Evolutionary conservation across 2,113 vertebrate species (phyloP).

Genomic region (Rhinichthys klamathensis): DNA sequence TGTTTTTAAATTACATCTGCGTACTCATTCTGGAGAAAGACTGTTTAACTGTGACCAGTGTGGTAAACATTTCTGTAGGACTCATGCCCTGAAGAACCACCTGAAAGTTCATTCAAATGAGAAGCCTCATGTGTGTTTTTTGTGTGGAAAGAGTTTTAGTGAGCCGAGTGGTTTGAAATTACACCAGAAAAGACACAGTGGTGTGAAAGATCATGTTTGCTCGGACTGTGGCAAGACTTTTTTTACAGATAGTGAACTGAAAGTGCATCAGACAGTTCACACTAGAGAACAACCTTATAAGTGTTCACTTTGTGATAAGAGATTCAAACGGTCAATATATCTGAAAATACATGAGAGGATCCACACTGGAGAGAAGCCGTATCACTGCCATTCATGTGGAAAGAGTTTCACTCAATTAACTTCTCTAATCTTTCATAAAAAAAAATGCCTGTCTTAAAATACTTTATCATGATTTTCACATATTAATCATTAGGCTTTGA

Average conservation of each 20-base stretch:
- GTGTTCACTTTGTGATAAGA: neutral
- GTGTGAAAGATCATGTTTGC: neutral
- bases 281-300: neutral
- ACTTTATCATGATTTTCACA: neutral
- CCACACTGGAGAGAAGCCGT: neutral
- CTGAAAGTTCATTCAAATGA: neutral
- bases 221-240: neutral
- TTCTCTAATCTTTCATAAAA: neutral
- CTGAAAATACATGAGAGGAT: neutral
- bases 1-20: neutral
- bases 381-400: neutral
- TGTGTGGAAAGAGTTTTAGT: neutral
- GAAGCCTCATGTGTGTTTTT: neutral
- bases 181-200: conserved; percentile 4
- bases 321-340: neutral
- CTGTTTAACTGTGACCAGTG: neutral
- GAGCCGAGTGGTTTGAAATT: neutral
- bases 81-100: neutral
- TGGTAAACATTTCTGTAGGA: neutral
- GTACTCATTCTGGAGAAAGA: neutral
- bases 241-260: neutral
- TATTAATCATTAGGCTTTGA: neutral
- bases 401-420: neutral
- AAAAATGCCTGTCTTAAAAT: conserved; percentile 1
- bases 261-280: neutral